A percentile compares a stretch with the other conserved stretches of the same genome.
Evolutionary conservation across 53 echinoderm and acorn worm genomes (phyloP).

Genomic region (Antedon mediterranea): DNA sequence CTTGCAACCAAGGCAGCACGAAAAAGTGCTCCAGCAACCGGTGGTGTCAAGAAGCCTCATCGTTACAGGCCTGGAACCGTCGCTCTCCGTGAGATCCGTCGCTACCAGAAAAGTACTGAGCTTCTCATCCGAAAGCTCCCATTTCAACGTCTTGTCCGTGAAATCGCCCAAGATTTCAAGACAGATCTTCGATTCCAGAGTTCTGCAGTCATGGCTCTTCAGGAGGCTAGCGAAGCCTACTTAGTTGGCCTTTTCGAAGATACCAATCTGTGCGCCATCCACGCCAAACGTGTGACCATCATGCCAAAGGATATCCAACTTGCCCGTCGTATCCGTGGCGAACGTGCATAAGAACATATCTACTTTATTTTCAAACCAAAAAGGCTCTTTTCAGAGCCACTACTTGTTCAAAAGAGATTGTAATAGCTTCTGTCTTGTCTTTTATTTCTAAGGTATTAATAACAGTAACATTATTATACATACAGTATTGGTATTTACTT

Average conservation of each 20-base stretch:
- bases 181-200: constrained; percentile 99
- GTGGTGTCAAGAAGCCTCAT: constrained; percentile 98
- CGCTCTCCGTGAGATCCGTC: constrained; percentile 99
- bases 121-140: constrained; percentile 97
- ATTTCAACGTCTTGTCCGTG: constrained; percentile 99
- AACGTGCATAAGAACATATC: constrained; percentile 69
- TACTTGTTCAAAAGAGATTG: no score
- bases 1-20: constrained; percentile 97
- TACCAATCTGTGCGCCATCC: constrained; percentile 99
- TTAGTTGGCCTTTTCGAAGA: constrained; percentile 99
- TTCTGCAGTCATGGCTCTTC: constrained; percentile 98
- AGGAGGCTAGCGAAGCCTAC: constrained; percentile 99
- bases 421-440: no score
- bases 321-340: constrained; percentile 96
- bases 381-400: no score
- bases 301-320: constrained; percentile 99
- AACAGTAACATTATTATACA: background rate
- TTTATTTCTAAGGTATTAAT: no score
- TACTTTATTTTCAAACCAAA: no score
- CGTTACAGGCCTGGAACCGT: constrained; percentile 99
- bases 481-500: no score
- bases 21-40: constrained; percentile 94
- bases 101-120: constrained; percentile 99
- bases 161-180: constrained; percentile 99
- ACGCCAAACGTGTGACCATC: constrained; percentile 99